Conservation (phyloP, 2,888 invertebrate species). For the Serripes groenlandicus region DNA sequence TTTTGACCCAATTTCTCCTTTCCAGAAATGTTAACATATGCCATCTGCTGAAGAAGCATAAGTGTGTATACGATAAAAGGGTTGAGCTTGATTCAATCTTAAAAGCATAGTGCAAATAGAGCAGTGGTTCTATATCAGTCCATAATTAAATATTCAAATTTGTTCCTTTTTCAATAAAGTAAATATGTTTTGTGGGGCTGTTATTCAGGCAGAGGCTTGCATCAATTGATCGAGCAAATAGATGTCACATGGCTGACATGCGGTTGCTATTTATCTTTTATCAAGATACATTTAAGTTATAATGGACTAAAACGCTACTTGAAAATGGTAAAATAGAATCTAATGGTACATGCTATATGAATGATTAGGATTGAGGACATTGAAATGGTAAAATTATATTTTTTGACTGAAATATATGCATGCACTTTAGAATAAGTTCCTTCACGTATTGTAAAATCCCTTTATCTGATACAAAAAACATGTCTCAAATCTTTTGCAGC, state of each 20-base stretch:
- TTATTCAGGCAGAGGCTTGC: neutral
- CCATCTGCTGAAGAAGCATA: neutral
- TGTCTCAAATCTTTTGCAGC: too few species aligned
- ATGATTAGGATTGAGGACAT: too few species aligned
- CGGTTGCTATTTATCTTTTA: neutral
- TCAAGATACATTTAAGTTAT: neutral
- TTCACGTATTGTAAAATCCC: too few species aligned
- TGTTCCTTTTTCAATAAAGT: conserved; percentile 14
- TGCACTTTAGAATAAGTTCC: too few species aligned
- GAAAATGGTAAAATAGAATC: neutral
- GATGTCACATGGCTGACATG: conserved; percentile 31
- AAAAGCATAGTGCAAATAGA: neutral
- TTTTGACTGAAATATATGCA: too few species aligned
- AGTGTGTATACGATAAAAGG: neutral
- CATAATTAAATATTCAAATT: conserved; percentile 5
- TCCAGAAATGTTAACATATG: neutral
- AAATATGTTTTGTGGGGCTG: conserved; percentile 11
- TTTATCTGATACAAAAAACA: too few species aligned
- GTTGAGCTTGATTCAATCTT: neutral
- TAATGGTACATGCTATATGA: neutral
- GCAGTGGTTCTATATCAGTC: neutral
- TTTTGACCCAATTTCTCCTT: neutral
- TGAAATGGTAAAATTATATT: too few species aligned
- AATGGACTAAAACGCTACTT: too few species aligned
- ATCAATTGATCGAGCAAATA: conserved; percentile 19